phyloP scores from a whole-genome alignment of 2,113 vertebrate genomes.

The Zapornia atra region DNA sequence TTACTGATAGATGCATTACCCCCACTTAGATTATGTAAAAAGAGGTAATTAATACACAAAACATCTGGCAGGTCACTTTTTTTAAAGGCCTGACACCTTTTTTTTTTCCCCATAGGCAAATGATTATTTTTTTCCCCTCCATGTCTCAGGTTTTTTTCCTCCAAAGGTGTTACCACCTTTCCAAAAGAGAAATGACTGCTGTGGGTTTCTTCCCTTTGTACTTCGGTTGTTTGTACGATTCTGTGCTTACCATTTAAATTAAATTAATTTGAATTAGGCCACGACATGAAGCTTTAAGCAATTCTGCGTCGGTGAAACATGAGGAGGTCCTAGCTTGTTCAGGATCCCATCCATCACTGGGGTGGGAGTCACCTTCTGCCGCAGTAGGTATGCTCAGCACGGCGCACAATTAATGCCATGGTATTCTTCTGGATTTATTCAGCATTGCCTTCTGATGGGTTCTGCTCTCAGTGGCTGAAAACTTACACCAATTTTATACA shows the following conservation, averaged over 20 bases:
- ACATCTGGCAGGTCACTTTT: not conserved
- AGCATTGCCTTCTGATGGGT: not conserved
- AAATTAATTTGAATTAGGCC: slow-evolving; percentile 33
- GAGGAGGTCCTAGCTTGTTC: slow-evolving; percentile 8
- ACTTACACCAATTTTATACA: slow-evolving; percentile 49
- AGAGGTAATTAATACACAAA: slow-evolving; percentile 27
- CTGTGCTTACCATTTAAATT: slow-evolving; percentile 15
- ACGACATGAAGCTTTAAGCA: not conserved
- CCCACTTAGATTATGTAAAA: not conserved
- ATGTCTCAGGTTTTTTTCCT: not conserved
- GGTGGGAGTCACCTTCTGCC: slow-evolving; percentile 45
- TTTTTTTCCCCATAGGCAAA: not conserved
- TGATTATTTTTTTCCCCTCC: not conserved
- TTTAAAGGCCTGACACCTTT: not conserved
- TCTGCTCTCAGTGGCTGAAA: slow-evolving; percentile 20
- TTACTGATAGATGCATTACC: slow-evolving; percentile 3
- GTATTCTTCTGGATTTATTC: slow-evolving; percentile 37
- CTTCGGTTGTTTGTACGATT: not conserved
- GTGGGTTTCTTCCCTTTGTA: not conserved
- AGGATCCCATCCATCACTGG: slow-evolving; percentile 37
- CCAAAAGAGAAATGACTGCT: not conserved
- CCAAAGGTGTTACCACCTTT: not conserved
- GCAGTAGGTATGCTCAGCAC: slow-evolving; percentile 44
- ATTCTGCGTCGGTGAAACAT: slow-evolving; percentile 2
- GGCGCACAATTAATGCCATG: slow-evolving; percentile 29